Evolutionary conservation across 1,140 invertebrate genomes (phyloP), one percentile per base, ranked within the genome.

Genomic region (Harlomillsia oculata): DNA sequence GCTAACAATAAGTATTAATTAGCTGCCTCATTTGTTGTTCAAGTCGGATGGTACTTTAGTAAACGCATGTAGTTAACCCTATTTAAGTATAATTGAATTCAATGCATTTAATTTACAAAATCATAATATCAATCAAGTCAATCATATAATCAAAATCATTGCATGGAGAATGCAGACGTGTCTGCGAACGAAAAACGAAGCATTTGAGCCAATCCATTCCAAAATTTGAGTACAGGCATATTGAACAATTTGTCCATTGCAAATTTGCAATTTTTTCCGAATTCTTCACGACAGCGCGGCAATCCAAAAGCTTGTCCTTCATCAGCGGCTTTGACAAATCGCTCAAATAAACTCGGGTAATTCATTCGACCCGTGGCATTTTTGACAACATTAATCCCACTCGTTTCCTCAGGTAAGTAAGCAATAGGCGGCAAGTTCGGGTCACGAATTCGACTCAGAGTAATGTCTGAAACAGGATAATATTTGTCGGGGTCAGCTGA

Each of bases 401-500:
- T 32, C 2, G 9, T 29, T 28, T 44, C 37, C 14, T 44, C 20
- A 23, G 43, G 13, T n/a, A 21, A 44, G 1, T 20, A 39, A 2
- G 25, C 11, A 20, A 30, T 23, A 1, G 46, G 14, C 26, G 56
- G 43, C 13, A 56, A 25, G 3, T 32, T 43, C 21, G 58, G 51
- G 37, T 58, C 39, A 39, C 56, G 26, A 2, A 69, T 23, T 40
- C 64, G 53, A 36, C 68, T 67, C 29, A 67, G 37, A 36, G 69
- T 53, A 9, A 70, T 49, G 11, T 69, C 63, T 1, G 62, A 62
- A 25, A 69, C 40, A 11, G 69, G 69, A 5, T 57, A 64, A 45
- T 56, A 70, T 20, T 41, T 59, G 6, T 60, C 59, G 2, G 67
- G 67, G 1, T 66, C 55, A 1, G 67, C 60, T 0, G 68, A 57